Conservation (phyloP, 1,140 invertebrate genomes). For the Atta cephalotes region DNA sequence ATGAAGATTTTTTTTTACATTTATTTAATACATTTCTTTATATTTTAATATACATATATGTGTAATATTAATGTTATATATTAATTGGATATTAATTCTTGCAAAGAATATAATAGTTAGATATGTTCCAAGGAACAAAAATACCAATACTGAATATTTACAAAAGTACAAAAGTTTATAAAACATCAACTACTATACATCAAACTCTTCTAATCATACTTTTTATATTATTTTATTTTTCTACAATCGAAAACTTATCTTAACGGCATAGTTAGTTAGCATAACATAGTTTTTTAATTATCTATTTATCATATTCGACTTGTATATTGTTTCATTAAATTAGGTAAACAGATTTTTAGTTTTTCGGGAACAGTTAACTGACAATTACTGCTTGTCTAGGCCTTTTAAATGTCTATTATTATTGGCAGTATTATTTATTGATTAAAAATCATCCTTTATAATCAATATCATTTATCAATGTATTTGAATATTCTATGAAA, state of each 20-base stretch:
- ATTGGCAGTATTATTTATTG: not conserved
- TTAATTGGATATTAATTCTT: constrained; percentile 80
- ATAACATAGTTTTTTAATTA: constrained; percentile 35
- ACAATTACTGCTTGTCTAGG: constrained; percentile 42
- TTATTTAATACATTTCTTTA: constrained; percentile 79
- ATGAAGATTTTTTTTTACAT: constrained; percentile 62
- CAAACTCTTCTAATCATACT: constrained; percentile 57
- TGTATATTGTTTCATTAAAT: constrained; percentile 60
- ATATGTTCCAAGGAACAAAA: constrained; percentile 62
- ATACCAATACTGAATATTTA: constrained; percentile 82
- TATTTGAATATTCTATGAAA: constrained; percentile 2
- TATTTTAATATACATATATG: constrained; percentile 80
- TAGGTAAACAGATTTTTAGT: constrained; percentile 79
- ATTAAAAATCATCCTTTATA: constrained; percentile 6
- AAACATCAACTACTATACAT: constrained; percentile 82
- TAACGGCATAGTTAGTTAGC: constrained; percentile 13
- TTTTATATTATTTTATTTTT: constrained; percentile 1
- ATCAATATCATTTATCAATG: not conserved
- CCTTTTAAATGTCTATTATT: constrained; percentile 29
- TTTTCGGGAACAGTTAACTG: constrained; percentile 42
- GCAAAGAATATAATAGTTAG: not conserved
- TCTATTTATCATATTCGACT: constrained; percentile 53
- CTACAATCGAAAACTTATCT: constrained; percentile 68
- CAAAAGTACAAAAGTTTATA: constrained; percentile 86
- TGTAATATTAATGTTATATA: constrained; percentile 78